Percentiles rank a stretch among this genome's conserved stretches.
These are phyloP conservation scores for Zoanthus solanderi DNA, from an alignment of 92 coral and sea anemone species.

Conservation along the genomic window DNA sequence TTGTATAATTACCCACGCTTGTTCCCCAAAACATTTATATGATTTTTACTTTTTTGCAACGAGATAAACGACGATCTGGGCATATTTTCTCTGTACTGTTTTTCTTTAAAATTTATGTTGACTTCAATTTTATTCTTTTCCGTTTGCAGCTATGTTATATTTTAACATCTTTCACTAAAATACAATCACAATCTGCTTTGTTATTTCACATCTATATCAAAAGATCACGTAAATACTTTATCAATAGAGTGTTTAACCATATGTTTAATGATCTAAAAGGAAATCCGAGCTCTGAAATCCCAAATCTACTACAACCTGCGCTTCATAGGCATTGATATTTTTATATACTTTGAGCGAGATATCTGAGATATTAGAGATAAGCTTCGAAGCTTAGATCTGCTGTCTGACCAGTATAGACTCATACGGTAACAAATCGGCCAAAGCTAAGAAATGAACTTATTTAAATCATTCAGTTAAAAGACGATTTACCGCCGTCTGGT, in stretches of 20 bases:
- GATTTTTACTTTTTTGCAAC: no score
- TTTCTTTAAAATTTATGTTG: neutral
- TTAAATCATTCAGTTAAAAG: no score
- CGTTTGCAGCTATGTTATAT: neutral
- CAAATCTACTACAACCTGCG: slow-evolving; percentile 17
- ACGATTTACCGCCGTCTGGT: no score
- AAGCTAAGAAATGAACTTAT: no score
- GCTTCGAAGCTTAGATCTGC: neutral
- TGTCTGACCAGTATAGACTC: neutral
- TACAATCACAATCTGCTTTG: neutral
- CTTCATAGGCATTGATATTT: slow-evolving; percentile 10
- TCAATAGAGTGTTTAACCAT: slow-evolving; percentile 20
- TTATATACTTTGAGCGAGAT: neutral
- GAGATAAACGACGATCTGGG: no score
- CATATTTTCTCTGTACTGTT: neutral
- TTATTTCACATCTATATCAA: neutral
- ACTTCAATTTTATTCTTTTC: neutral
- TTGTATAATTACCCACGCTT: no score
- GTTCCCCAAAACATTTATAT: no score
- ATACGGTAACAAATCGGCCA: neutral
- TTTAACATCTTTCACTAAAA: neutral
- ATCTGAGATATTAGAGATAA: slow-evolving; percentile 9
- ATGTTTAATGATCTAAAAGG: neutral
- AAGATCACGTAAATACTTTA: neutral
- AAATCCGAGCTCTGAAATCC: neutral